Conservation (phyloP, 2,797 vertebrate species). For the Capromys pilorides region DNA sequence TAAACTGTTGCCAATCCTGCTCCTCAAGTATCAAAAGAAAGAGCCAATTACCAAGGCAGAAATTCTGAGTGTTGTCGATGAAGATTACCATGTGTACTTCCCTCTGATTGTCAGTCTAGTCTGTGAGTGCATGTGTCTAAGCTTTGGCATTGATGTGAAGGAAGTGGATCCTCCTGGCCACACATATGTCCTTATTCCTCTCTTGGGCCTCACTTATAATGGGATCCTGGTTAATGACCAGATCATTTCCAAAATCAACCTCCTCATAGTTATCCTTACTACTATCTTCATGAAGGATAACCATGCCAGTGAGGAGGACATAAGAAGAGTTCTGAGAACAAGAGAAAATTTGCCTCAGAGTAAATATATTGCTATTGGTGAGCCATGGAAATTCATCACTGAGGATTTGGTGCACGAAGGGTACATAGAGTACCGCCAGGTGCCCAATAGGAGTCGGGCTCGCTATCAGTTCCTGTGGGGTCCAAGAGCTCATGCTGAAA, state of each 20-base stretch:
- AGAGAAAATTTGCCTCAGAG: background rate
- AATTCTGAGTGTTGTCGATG: background rate
- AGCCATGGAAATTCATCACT: background rate
- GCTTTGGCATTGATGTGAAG: background rate
- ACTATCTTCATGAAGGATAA: background rate
- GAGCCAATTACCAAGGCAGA: background rate
- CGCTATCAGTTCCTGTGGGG: background rate
- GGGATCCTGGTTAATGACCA: background rate
- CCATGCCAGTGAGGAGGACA: background rate
- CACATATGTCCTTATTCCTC: background rate
- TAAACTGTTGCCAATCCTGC: background rate
- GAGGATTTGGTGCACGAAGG: background rate
- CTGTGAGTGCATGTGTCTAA: background rate
- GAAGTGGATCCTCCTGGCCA: background rate
- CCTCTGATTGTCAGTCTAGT: background rate
- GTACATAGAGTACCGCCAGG: background rate
- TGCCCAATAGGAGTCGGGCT: background rate
- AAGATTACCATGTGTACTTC: background rate
- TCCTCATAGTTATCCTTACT: conserved; percentile 24
- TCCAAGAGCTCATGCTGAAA: background rate
- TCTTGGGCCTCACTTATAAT: conserved; percentile 2
- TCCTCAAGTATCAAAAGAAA: background rate
- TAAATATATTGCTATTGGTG: background rate
- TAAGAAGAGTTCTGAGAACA: background rate
- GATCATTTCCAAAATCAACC: background rate